Base-by-base conservation (phyloP, 2,888 invertebrate species). In the Melinaea menophilus region DNA sequence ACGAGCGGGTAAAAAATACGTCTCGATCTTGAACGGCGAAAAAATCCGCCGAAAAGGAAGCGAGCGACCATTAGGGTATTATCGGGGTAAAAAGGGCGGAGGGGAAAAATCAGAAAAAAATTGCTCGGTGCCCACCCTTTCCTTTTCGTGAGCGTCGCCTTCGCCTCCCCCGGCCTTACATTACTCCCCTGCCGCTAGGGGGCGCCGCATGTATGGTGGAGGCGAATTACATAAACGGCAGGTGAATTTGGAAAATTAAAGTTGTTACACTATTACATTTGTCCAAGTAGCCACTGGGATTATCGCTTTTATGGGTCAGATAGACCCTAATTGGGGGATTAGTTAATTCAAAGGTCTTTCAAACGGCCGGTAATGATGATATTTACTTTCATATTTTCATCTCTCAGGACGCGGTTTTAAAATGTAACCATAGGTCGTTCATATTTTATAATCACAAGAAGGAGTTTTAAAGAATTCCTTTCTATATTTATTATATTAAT, bases 181-280 rank as follows among this genome's bases (percentile, higher is more conserved):
- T 83, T 85, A 82, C 86, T 72, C 79, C 78, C 77, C 72, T 75
- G 79, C 79, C 78, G 75, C 73, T 75, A 79, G 78, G 79, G 81
- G 82, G 82, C 75, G 81, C 80, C 76, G 78, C 83, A 80, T 81
- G 84, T 84, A 80, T 79, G 85, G 82, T 78, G 76, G 77, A 73
- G 73, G 76, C 80, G 83, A 84, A 85, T 86, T 85, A 88, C 84
- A 83, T 85, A 82, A 86, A 83, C 84, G 87, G 77, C 88, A 90
- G 88, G 90, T 90, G 86, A 87, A 86, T 89, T 90, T 87, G 84
- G 87, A 84, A 88, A 90, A 88, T 90, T 88, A 89, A 89, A 90
- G 83, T 84, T 78, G 77, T 75, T 78, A 78, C 79, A 79, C 77
- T 78, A 79, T 76, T 77, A 72, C 72, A 74, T 70, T 73, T 71